Evolutionary conservation across 2,888 invertebrate genomes (phyloP), one percentile per base, ranked within the genome.

Genomic region (Trichogramma evanescens): DNA sequence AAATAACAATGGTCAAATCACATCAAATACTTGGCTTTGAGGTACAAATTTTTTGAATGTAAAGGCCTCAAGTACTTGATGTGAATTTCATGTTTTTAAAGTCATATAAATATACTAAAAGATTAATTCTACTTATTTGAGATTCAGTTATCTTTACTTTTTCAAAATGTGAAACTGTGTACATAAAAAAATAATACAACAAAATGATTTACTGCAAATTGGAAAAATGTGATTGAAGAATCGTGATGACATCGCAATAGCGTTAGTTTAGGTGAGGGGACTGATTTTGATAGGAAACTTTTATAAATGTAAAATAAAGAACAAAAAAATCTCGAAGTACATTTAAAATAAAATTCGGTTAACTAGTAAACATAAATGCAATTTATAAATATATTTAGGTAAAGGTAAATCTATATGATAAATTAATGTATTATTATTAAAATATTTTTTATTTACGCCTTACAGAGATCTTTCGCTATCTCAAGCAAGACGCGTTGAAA

Each of bases 181-280:
- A 48, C 48, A 10, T 48, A 13, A 13, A 46, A 46, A 48, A 13
- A 13, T n/a, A 10, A 48, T n/a, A n/a, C 6, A 48, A 6, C 10
- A 4, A 54, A 48, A 51, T 46, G 41, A 61, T 55, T 57, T 58
- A 56, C 61, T 63, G 62, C 68, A 66, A 64, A 63, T 59, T 60
- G 61, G 61, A 65, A 59, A 65, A 61, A 66, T 68, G 69, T 65
- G 70, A 70, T 69, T 72, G 71, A 69, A 69, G 66, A 65, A 70
- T 69, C 66, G 67, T 66, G 66, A 62, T 70, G 68, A 68, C 70
- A 73, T 71, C 69, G 70, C 69, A 72, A 66, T 70, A 69, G 68
- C 66, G 64, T 71, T 73, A 71, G 70, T 69, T 74, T 69, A 69
- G 76, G 76, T 76, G 76, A 75, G 73, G 77, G 77, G 73, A 72